These are phyloP conservation scores for Lycaena phlaeas DNA, from an alignment of 2,888 invertebrate genomes.

Conservation along the genomic window DNA sequence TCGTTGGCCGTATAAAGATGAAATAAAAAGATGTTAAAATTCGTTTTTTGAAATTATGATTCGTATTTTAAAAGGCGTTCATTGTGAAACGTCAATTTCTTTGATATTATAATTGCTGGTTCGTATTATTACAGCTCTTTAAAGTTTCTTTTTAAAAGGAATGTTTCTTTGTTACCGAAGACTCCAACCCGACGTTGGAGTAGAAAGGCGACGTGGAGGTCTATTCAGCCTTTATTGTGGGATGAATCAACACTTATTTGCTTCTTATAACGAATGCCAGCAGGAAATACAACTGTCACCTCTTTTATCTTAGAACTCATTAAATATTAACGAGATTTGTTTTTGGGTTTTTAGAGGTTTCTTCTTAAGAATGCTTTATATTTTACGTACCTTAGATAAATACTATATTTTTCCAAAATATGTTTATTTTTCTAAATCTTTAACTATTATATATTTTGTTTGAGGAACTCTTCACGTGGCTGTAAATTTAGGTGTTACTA, in stretches of 20 bases:
- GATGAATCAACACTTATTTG: conserved; percentile 21
- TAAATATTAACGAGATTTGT: conserved; percentile 4
- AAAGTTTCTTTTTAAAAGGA: conserved; percentile 31
- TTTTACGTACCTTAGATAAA: too few species aligned
- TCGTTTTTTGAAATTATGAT: background rate
- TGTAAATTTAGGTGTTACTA: too few species aligned
- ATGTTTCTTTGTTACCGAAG: conserved; percentile 21
- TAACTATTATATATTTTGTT: too few species aligned
- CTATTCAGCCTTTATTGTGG: conserved; percentile 23
- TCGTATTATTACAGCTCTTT: conserved; percentile 31
- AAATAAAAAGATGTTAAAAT: too few species aligned
- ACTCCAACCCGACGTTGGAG: conserved; percentile 28
- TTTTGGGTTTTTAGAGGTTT: background rate
- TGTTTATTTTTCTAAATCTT: too few species aligned
- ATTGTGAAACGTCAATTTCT: conserved; percentile 14
- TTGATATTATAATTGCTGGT: conserved; percentile 28
- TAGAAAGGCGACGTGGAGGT: conserved; percentile 23
- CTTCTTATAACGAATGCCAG: conserved; percentile 2
- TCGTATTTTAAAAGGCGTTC: background rate
- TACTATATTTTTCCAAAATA: too few species aligned
- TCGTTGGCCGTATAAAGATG: background rate
- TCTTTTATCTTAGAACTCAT: background rate
- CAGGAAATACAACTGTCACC: background rate
- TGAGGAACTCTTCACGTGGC: too few species aligned
- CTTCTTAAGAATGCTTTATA: too few species aligned